phyloP scores from a whole-genome alignment of 2,113 vertebrate species.

The Rhinopomastus cyanomelas region DNA sequence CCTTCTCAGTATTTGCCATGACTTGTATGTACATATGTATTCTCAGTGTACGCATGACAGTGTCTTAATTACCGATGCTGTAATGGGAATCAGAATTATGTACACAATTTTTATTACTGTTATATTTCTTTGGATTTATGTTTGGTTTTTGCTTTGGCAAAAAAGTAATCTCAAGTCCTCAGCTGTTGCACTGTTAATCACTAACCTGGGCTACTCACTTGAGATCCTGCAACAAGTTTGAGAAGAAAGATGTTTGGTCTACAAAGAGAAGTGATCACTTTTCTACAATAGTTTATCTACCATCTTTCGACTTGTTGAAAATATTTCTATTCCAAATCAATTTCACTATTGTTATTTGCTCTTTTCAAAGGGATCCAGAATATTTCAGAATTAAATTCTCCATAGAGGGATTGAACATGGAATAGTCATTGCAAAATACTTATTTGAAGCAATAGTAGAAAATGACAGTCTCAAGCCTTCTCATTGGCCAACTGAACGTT shows the following conservation, averaged over 20 bases:
- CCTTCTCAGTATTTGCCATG: not conserved
- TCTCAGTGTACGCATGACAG: no score
- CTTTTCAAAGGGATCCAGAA: not conserved
- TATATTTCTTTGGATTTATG: not conserved
- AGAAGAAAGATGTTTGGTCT: not conserved
- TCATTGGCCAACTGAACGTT: not conserved
- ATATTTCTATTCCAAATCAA: not conserved
- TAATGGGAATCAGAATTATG: not conserved
- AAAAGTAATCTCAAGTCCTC: not conserved
- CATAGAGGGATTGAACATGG: not conserved
- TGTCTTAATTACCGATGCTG: not conserved
- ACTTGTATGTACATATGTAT: no score
- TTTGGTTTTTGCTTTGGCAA: not conserved
- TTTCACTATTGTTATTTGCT: not conserved
- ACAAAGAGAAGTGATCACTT: not conserved
- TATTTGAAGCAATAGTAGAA: not conserved
- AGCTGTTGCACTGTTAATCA: not conserved
- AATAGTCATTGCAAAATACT: not conserved
- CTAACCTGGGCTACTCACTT: not conserved
- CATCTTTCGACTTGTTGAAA: not conserved
- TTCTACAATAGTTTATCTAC: not conserved
- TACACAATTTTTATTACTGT: not conserved
- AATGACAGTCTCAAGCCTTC: not conserved
- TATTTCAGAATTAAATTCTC: not conserved
- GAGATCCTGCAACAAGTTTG: not conserved